Percentiles rank a stretch among this genome's conserved stretches.
Evolutionary conservation across 2,888 invertebrate species (phyloP).

Genomic region (Monoplex corrugatus): DNA sequence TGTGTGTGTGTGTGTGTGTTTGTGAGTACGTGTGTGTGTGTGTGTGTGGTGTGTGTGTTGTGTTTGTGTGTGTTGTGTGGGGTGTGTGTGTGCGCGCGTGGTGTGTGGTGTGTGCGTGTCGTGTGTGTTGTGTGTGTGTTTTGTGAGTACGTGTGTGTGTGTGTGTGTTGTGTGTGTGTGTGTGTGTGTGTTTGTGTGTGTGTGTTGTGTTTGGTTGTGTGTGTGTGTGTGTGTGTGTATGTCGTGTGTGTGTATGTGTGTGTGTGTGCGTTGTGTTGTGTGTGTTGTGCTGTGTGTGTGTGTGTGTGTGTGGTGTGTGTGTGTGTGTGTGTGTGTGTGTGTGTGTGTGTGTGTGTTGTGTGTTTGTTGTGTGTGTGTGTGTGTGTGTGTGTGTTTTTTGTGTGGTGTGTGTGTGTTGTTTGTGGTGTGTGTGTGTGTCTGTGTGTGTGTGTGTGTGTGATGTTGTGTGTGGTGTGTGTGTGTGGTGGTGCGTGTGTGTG

Average conservation of each 20-base stretch:
- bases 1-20: not conserved
- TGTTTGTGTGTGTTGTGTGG: not conserved
- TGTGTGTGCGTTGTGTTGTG: not conserved
- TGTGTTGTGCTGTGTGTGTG: not conserved
- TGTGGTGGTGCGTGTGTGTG: no score
- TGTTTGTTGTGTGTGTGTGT: not conserved
- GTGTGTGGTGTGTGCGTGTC: no score
- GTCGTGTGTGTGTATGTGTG: constrained; percentile 20
- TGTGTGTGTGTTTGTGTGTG: no score
- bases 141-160: not conserved
- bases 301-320: not conserved
- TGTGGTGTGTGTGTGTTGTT: not conserved
- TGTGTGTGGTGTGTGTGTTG: not conserved
- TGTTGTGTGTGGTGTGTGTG: not conserved
- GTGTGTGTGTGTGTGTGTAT: not conserved
- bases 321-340: not conserved
- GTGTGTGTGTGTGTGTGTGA: constrained; percentile 17
- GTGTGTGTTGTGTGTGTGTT: not conserved
- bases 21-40: not conserved
- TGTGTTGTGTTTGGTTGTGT: no score
- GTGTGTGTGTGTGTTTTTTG: not conserved
- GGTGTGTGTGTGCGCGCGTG: no score
- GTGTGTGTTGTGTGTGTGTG: not conserved
- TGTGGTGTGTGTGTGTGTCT: not conserved
- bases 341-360: not conserved